Evolutionary conservation across 2,888 invertebrate species (phyloP).

Genomic region (Stenotaenia linearis): DNA sequence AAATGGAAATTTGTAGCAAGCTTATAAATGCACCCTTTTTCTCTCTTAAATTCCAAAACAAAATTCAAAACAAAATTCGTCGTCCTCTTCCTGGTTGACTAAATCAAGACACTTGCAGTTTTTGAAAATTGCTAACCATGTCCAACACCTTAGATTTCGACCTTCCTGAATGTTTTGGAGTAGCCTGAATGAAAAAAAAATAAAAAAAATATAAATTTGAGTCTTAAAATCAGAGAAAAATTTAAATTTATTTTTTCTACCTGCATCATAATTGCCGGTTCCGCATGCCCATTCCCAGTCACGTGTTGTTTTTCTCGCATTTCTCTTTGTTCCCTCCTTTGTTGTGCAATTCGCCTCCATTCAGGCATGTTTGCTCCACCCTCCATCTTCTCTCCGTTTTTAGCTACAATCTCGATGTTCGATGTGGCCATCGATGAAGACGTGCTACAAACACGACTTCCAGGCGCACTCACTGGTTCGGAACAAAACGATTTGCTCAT

Average conservation of each 20-base stretch:
- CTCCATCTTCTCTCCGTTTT: conserved; percentile 26
- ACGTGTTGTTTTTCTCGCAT: conserved; percentile 31
- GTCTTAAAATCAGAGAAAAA: too few species aligned
- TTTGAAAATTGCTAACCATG: conserved; percentile 32
- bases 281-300: conserved; percentile 19
- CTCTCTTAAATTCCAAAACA: not conserved
- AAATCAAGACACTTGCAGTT: conserved; percentile 30
- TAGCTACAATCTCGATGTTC: conserved; percentile 6
- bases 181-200: not conserved
- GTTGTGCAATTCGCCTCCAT: conserved; percentile 31
- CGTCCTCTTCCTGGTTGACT: not conserved
- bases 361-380: conserved; percentile 21
- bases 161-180: conserved; percentile 27
- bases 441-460: not conserved
- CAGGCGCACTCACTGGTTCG: not conserved
- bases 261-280: conserved; percentile 24
- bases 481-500: conserved; percentile 26
- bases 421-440: conserved; percentile 24
- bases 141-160: conserved; percentile 29
- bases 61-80: not conserved
- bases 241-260: not conserved
- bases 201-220: not conserved
- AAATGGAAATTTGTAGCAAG: not conserved
- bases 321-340: conserved; percentile 32
- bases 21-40: not conserved